Percentiles rank a stretch among this genome's conserved stretches.
These are phyloP conservation scores for Schizaphis graminum DNA, from an alignment of 2,888 invertebrate genomes.

Conservation along the genomic window DNA sequence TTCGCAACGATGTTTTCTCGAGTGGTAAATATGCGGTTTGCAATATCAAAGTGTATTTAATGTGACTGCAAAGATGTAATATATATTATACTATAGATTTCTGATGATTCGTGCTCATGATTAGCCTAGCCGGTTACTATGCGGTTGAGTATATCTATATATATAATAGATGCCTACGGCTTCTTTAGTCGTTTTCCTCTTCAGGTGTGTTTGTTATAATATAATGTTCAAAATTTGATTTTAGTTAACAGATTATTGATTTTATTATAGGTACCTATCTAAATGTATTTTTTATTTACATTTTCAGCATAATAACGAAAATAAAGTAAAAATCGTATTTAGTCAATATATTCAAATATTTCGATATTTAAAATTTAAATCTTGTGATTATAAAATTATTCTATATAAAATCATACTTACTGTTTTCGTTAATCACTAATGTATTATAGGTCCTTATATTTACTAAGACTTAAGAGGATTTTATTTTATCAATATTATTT, in stretches of 20 bases:
- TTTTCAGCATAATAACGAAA: not conserved
- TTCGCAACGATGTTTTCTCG: not conserved
- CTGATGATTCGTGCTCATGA: not conserved
- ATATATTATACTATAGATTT: not conserved
- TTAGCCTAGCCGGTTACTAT: not conserved
- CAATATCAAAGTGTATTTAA: conserved; percentile 26
- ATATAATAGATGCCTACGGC: not conserved
- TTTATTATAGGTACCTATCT: not conserved
- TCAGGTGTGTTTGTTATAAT: not conserved
- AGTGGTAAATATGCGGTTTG: not conserved
- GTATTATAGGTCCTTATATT: not conserved
- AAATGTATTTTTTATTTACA: not conserved
- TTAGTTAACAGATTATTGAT: not conserved
- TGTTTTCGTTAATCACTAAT: not conserved
- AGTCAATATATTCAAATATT: not conserved
- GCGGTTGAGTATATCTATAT: not conserved
- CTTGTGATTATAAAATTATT: not conserved
- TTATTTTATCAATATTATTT: not conserved
- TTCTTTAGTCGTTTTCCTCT: not conserved
- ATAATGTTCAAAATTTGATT: not conserved
- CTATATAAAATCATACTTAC: not conserved
- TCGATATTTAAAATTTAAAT: not conserved
- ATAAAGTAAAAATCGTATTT: not conserved
- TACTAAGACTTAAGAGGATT: not conserved
- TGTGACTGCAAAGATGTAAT: not conserved